A percentile compares a stretch with the other conserved stretches of the same genome.
These are phyloP conservation scores for Melinaea menophilus DNA, from an alignment of 2,888 invertebrate genomes.

Conservation along the genomic window DNA sequence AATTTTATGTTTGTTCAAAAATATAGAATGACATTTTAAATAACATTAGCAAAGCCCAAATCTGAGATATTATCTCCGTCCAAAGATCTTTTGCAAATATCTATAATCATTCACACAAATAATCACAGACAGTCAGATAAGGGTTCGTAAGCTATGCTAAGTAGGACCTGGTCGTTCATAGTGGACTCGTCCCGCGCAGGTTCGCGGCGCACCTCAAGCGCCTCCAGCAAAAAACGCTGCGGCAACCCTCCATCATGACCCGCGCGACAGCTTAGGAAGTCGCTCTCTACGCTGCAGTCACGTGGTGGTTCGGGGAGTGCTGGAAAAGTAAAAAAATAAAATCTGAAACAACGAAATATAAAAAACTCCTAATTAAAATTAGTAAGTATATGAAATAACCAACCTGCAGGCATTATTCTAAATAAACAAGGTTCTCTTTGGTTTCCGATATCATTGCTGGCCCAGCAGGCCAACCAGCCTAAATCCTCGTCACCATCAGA, in stretches of 20 bases:
- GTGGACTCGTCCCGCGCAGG: conserved; percentile 78
- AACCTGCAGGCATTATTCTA: conserved; percentile 89
- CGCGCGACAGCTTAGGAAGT: conserved; percentile 83
- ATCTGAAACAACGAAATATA: not conserved
- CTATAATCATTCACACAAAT: no score
- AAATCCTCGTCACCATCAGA: conserved; percentile 79
- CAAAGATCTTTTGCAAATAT: no score
- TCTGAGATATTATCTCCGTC: no score
- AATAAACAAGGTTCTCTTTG: conserved; percentile 90
- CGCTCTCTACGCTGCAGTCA: conserved; percentile 86
- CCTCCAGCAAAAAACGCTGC: conserved; percentile 90
- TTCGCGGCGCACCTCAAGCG: conserved; percentile 80
- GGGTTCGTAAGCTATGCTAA: no score
- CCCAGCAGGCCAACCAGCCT: conserved; percentile 93
- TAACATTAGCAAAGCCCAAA: no score
- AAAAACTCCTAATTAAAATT: not conserved
- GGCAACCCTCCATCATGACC: conserved; percentile 89
- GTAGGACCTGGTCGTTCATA: conserved; percentile 80
- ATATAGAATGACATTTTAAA: no score
- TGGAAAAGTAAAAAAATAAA: conserved; percentile 45
- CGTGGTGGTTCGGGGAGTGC: conserved; percentile 87
- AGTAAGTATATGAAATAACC: conserved; percentile 39
- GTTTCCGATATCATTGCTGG: conserved; percentile 88
- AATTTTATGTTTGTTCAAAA: no score
- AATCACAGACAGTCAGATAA: no score